Conservation (phyloP, 2,797 vertebrate species). For the Hypotaenidia okinawae region DNA sequence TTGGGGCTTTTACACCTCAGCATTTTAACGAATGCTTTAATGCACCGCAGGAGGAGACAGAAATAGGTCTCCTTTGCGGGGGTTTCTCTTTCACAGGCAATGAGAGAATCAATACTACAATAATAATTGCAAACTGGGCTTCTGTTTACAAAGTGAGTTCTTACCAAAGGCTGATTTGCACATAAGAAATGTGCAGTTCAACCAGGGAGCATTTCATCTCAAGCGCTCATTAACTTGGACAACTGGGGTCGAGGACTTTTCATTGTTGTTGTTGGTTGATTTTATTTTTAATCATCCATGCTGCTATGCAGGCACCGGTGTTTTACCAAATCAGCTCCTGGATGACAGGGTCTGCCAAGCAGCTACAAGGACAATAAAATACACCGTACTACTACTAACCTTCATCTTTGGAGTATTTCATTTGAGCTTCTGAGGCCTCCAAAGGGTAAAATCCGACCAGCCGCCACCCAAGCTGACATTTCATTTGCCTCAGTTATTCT, state of each 20-base stretch:
- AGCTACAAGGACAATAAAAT: not conserved
- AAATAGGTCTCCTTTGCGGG: not conserved
- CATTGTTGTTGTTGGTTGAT: not conserved
- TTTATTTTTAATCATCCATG: not conserved
- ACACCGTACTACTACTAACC: not conserved
- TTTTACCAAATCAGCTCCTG: not conserved
- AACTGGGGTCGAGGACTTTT: not conserved
- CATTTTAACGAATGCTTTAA: not conserved
- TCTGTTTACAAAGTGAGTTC: not conserved
- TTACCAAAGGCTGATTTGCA: slow-evolving; percentile 2
- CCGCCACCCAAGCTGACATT: not conserved
- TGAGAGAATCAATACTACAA: not conserved
- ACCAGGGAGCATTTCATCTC: not conserved
- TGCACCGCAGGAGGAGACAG: not conserved
- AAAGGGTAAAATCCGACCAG: not conserved
- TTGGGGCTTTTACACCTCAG: not conserved
- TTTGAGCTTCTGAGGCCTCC: not conserved
- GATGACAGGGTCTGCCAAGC: not conserved
- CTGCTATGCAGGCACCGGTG: not conserved
- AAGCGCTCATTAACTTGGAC: slow-evolving; percentile 7
- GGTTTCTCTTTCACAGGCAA: not conserved
- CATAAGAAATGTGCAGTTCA: not conserved
- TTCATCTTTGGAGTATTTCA: not conserved
- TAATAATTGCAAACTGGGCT: not conserved
- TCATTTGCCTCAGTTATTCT: not conserved